Conservation (phyloP, 2,888 invertebrate genomes). For the Sphinx pinastri region DNA sequence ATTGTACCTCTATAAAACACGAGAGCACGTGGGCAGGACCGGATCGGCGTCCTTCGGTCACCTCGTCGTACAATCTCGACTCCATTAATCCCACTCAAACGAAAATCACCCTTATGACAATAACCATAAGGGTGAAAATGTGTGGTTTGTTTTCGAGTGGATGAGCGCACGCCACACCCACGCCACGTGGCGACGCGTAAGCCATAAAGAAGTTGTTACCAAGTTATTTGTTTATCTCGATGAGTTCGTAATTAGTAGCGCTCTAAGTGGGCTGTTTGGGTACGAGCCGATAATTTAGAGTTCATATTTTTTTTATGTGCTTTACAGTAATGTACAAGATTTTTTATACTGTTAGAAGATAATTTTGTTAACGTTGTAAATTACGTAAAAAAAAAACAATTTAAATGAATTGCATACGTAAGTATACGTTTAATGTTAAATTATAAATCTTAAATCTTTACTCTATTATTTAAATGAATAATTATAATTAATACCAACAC, state of each 20-base stretch:
- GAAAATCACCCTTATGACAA: neutral
- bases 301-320: neutral
- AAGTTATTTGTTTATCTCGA: slow-evolving; percentile 42
- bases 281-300: slow-evolving; percentile 11
- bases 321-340: neutral
- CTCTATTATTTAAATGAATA: too few relatives aligned
- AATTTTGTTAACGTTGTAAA: too few relatives aligned
- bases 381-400: too few relatives aligned
- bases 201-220: slow-evolving; percentile 35
- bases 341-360: neutral
- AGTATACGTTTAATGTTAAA: too few relatives aligned
- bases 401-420: too few relatives aligned
- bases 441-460: too few relatives aligned
- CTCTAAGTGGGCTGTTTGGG: slow-evolving; percentile 15
- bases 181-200: slow-evolving; percentile 33
- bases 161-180: slow-evolving; percentile 38
- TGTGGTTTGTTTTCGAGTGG: slow-evolving; percentile 4
- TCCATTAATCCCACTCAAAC: neutral
- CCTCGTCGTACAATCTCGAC: slow-evolving; percentile 12
- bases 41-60: slow-evolving; percentile 51
- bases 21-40: slow-evolving; percentile 61
- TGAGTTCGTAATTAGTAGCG: slow-evolving; percentile 30
- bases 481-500: too few relatives aligned
- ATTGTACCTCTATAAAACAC: slow-evolving; percentile 39
- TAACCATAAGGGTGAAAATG: neutral